Evolutionary conservation across 2,888 invertebrate species (phyloP), one percentile per base, ranked within the genome.

Genomic region (Amphipyra berbera): DNA sequence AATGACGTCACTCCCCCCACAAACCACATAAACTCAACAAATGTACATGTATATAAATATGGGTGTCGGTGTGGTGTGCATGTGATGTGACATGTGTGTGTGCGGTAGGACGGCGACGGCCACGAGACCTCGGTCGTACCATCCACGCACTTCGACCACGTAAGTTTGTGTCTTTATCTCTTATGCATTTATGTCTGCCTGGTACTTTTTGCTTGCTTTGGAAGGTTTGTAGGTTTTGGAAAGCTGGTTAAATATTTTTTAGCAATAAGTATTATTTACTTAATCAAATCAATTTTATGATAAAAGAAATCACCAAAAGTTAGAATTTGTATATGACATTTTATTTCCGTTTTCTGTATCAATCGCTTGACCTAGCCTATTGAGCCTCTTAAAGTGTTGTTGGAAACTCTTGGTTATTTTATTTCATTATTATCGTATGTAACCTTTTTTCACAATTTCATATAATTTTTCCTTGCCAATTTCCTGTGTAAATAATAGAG

Each of bases 21-120:
- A 41, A 15, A 37, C 15, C 38, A 37, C n/a, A 35, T 10, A 40
- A 67, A 54, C 49, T 49, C n/a, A 10, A 10, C 42, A 54, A 62
- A 73, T 82, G 82, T 87, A 86, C 86, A 85, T 84, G 83, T 86
- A 76, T 82, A 78, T 81, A 80, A 78, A 74, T 81, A 76, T 73
- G 66, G 90, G 92, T 91, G 91, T 91, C 76, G 90, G 90, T 92
- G 89, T 90, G 90, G 88, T 85, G 70, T 90, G 92, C 91, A 91
- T 91, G 92, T 89, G 45, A 83, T 85, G 64, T 78, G 74, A 79
- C 73, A 65, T 88, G 86, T 90, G 87, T 92, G 90, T 90, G 91
- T 88, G 87, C 83, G 82, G 81, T 91, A 95, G 94, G 94, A 89
- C 88, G 93, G 94, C 81, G 92, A 88, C 82, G 94, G 94, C 40